Evolutionary conservation across 2,113 vertebrate genomes (phyloP).

Genomic region (Austrofundulus limnaeus): DNA sequence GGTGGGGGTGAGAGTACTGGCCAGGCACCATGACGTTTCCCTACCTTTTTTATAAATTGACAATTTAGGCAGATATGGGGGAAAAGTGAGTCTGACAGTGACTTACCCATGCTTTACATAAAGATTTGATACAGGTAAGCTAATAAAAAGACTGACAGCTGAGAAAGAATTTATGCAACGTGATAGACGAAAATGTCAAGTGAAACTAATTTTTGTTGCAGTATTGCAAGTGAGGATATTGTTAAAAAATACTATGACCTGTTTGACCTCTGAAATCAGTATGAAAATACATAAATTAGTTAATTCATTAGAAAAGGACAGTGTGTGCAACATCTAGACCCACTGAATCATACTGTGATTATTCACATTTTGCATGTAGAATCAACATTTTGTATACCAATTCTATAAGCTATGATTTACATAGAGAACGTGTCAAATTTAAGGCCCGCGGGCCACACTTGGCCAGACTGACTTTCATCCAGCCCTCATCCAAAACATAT

Average conservation of each 20-base stretch:
- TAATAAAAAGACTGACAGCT: slow-evolving; percentile 21
- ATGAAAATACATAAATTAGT: too few relatives aligned
- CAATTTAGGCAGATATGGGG: slow-evolving; percentile 64
- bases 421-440: too few relatives aligned
- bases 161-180: slow-evolving; percentile 10
- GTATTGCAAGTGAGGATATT: slow-evolving; percentile 4
- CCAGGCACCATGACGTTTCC: slow-evolving; percentile 67
- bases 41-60: slow-evolving; percentile 71
- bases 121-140: slow-evolving; percentile 31
- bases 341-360: background rate
- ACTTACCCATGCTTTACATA: slow-evolving; percentile 51
- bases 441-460: too few relatives aligned
- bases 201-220: slow-evolving; percentile 38
- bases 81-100: slow-evolving; percentile 32
- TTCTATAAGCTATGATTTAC: too few relatives aligned
- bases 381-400: too few relatives aligned
- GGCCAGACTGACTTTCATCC: too few relatives aligned
- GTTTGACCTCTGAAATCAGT: background rate
- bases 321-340: background rate
- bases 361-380: background rate
- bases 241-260: slow-evolving; percentile 3
- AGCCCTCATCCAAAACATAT: too few relatives aligned
- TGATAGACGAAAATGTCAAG: slow-evolving; percentile 14
- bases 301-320: background rate
- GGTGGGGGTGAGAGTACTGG: slow-evolving; percentile 29